Conservation (phyloP, 1,140 invertebrate genomes). For the Bombus cullumanus region DNA sequence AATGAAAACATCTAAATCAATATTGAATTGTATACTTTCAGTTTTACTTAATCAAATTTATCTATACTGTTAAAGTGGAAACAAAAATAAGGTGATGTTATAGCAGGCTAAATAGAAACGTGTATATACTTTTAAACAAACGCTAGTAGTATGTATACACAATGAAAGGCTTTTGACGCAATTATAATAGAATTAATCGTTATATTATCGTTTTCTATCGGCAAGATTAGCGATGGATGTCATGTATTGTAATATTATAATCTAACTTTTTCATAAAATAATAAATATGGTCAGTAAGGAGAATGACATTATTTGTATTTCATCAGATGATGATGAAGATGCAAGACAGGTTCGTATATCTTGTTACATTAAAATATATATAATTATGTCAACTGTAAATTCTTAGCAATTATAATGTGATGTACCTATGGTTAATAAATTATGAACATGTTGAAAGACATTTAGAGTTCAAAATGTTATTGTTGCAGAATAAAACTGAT, state of each 20-base stretch:
- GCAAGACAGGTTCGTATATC: constrained; percentile 49
- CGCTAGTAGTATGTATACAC: background rate
- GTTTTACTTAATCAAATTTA: background rate
- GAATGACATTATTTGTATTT: constrained; percentile 61
- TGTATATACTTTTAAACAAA: background rate
- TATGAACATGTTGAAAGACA: background rate
- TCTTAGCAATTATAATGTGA: background rate
- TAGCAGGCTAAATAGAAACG: background rate
- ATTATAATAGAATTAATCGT: background rate
- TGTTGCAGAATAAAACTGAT: constrained; percentile 27
- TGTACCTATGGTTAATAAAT: background rate
- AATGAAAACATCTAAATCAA: background rate
- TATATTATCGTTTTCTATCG: too few relatives aligned
- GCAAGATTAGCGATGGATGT: background rate
- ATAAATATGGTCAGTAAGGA: constrained; percentile 18
- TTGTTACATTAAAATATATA: background rate
- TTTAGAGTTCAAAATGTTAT: background rate
- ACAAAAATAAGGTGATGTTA: background rate
- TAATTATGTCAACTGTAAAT: background rate
- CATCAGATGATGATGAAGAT: constrained; percentile 62
- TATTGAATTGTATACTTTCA: background rate
- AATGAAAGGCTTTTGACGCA: background rate
- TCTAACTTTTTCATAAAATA: background rate
- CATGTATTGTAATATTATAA: background rate
- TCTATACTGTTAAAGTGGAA: background rate